Evolutionary conservation across 2,888 invertebrate species (phyloP), one percentile per base, ranked within the genome.

Genomic region (Formica aserva): DNA sequence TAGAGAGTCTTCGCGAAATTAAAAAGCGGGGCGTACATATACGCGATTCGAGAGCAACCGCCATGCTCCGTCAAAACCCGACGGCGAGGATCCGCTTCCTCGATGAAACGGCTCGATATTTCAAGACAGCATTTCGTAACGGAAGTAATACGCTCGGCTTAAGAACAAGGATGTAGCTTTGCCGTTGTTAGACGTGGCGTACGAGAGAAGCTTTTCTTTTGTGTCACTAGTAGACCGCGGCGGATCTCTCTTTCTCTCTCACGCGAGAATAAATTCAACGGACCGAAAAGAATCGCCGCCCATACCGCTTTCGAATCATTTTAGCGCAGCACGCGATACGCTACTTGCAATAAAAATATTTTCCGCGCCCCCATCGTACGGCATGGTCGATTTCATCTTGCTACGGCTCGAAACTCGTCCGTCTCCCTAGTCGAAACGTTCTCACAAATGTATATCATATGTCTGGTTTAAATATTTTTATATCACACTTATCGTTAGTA

Each of bases 271-370:
- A 78, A 65, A 32, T 66, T 85, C 48, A 26, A 48, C 69, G 65
- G 86, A 67, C 62, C 65, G 84, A 84, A 84, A 84, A 84, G 71
- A 65, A 81, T 76, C 45, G 65, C 63, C 55, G 45, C 29, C 60
- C n/a, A 55, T 18, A 52, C 22, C 52, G 60, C 67, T 67, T 81
- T 82, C 78, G 80, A 84, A 85, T 88, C 55, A 55, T 32, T 22
- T 71, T 41, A 57, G 45, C 29, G 22, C 48, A 52, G 48, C 48
- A 52, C 48, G 41, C 57, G 74, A 26, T 52, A 67, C 35, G 18
- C 18, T 13, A 11, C 32, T 8, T 22, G 74, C 35, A 45, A 78
- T 45, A 60, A 78, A 78, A 78, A 78, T 60, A 78, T 72, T 72
- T 78, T 60, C 32, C 55, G 72, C 69, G 6, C 13, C 22, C 74